Evolutionary conservation across 2,888 invertebrate genomes (phyloP), one percentile per base, ranked within the genome.

Genomic region (Chelonus formosanus): DNA sequence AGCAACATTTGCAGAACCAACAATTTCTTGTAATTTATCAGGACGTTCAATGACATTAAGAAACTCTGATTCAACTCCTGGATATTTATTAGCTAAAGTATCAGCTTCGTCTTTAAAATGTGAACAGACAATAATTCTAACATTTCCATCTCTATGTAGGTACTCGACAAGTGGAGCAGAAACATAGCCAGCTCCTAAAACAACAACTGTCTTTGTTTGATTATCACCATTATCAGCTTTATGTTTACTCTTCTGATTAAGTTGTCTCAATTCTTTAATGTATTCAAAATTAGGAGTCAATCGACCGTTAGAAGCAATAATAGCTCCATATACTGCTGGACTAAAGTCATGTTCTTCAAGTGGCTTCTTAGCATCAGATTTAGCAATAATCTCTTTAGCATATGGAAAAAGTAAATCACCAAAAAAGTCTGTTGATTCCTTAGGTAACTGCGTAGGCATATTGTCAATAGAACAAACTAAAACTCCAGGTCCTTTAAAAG

Each of bases 391-490:
- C 74, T 98, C 96, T 63, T 90, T 86, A 0, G 95, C 89, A 80
- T 94, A 96, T 0, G 99, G 98, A 70, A 90, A 89, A 36, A 99
- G 86, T 0, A 98, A 87, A 75, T 96, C 95, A 0, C 99, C 99
- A 83, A 99, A 99, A 85, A 97, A 95, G 80, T 98, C 98, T 0
- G 99, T 99, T 3, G 98, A 92, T 83, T 99, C 99, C 53, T 95
- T 88, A 0, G 99, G 99, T 70, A 99, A 87, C 84, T 99, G 99
- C 0, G 99, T 99, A 0, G 99, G 99, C 99, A 99, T 99, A 85
- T 99, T 99, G 85, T 99, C 99, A 74, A 99, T 99, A 10, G 98
- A 98, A 82, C 99, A 99, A n/a, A 99, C 98, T 60, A 99, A 85
- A 1, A 99, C 97, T 31, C 99, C 99, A 0, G 96, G 94, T 0